phyloP scores from a whole-genome alignment of 2,113 vertebrate species.

The Gadus macrocephalus region DNA sequence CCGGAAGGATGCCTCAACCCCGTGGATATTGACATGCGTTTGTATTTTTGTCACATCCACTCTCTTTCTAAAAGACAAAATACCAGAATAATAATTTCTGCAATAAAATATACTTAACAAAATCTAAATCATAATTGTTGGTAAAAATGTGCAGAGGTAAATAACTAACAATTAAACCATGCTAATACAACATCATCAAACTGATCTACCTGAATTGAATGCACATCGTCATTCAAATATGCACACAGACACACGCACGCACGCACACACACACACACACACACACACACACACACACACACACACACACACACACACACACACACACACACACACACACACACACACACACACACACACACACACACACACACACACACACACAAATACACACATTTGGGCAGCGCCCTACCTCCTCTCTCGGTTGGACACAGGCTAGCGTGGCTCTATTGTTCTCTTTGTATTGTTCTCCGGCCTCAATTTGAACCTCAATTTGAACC shows the following conservation, averaged over 20 bases:
- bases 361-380: slow-evolving; percentile 12
- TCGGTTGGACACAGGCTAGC: slow-evolving; percentile 18
- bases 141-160: not conserved
- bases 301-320: no score
- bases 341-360: slow-evolving; percentile 19
- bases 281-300: no score
- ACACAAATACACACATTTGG: slow-evolving; percentile 13
- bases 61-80: not conserved
- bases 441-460: slow-evolving; percentile 42
- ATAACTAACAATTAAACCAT: no score
- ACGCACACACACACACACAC: no score
- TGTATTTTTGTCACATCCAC: not conserved
- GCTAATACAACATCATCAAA: no score
- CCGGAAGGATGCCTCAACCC: slow-evolving; percentile 4
- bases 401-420: no score
- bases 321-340: not conserved
- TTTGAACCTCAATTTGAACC: slow-evolving; percentile 37
- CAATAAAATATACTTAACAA: no score
- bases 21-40: not conserved
- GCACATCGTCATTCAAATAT: no score
- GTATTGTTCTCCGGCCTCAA: slow-evolving; percentile 55
- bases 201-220: no score
- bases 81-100: no score
- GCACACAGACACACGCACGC: no score
- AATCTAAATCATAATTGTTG: no score